These are phyloP conservation scores for Onychomys leucogaster DNA, from an alignment of 2,797 vertebrate species.

Conservation along the genomic window DNA sequence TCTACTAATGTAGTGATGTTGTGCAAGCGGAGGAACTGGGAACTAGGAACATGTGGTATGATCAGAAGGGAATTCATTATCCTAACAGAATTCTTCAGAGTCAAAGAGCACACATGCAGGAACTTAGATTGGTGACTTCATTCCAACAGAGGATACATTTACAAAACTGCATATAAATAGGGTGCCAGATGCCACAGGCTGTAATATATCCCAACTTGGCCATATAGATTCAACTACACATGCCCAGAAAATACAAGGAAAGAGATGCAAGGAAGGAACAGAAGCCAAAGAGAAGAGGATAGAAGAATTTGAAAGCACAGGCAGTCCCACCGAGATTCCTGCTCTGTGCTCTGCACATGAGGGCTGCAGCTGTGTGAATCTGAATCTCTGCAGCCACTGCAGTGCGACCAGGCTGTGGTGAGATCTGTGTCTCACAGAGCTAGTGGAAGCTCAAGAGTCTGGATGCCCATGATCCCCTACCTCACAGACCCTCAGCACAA, in stretches of 20 bases:
- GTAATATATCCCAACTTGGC: background rate
- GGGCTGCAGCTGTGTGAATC: too few relatives aligned
- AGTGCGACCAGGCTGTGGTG: rapidly evolving
- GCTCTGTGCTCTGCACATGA: background rate
- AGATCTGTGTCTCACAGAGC: background rate
- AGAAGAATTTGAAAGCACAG: background rate
- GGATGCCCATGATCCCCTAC: background rate
- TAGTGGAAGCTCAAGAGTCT: background rate
- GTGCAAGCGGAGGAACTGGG: background rate
- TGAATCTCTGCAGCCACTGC: background rate
- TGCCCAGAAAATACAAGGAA: background rate
- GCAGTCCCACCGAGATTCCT: background rate
- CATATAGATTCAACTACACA: background rate
- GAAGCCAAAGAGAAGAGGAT: background rate
- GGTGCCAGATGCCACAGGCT: background rate
- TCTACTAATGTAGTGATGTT: background rate
- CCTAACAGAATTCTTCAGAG: slow-evolving; percentile 35
- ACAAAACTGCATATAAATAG: slow-evolving; percentile 33
- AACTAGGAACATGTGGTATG: background rate
- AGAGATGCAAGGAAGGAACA: background rate
- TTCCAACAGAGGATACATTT: slow-evolving; percentile 9
- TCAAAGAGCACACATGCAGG: background rate
- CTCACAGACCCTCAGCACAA: background rate
- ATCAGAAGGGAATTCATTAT: slow-evolving; percentile 21
- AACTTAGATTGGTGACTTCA: slow-evolving; percentile 16